Percentiles rank a stretch among this genome's conserved stretches.
Evolutionary conservation across 2,113 vertebrate species (phyloP).

Genomic region (rat (Rattus norvegicus)): DNA sequence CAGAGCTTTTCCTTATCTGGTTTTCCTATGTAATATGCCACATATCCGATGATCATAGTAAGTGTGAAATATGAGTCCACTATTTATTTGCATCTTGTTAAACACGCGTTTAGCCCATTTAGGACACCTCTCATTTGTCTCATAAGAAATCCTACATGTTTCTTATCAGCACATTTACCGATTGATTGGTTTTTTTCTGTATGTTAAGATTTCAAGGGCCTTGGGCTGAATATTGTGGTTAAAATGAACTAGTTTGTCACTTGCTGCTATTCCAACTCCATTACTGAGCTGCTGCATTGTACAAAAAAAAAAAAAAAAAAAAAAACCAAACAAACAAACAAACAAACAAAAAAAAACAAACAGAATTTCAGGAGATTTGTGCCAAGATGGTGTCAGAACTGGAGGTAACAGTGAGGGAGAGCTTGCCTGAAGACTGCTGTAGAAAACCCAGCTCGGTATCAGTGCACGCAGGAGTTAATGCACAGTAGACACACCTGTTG

Average conservation of each 20-base stretch:
- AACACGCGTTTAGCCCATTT: background rate
- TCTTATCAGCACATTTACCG: background rate
- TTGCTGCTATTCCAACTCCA: background rate
- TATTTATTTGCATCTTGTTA: background rate
- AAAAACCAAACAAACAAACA: no score
- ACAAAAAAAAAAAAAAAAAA: background rate
- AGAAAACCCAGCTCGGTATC: background rate
- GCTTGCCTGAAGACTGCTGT: background rate
- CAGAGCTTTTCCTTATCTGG: background rate
- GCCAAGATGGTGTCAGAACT: background rate
- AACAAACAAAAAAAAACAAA: background rate
- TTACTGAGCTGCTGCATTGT: background rate
- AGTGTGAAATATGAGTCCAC: background rate
- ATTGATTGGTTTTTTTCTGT: constrained; percentile 50
- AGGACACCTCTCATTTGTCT: background rate
- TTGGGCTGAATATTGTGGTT: background rate
- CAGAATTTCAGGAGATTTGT: background rate
- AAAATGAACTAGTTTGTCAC: background rate
- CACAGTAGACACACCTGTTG: background rate
- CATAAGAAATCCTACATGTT: constrained; percentile 37
- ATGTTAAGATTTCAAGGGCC: background rate
- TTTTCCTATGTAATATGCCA: background rate
- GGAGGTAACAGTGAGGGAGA: background rate
- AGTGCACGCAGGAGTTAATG: background rate
- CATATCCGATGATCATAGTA: background rate